Evolutionary conservation across 2,888 invertebrate species (phyloP).

Genomic region (Sisyra nigra): DNA sequence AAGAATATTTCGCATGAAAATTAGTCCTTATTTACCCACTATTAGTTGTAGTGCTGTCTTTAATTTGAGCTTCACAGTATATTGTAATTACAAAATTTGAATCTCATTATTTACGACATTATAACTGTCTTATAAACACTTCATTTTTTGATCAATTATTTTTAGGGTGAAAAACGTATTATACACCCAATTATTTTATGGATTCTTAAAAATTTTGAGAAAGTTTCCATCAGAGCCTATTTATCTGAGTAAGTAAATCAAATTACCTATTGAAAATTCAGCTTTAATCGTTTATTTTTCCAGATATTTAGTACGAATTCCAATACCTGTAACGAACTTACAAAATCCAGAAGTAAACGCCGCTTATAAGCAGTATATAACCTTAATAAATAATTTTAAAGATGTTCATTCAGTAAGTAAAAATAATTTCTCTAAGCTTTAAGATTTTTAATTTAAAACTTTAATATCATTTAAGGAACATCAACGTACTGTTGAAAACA

Average conservation of each 20-base stretch:
- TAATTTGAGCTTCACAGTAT: too few relatives aligned
- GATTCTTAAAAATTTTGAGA: conserved; percentile 56
- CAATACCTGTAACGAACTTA: not conserved
- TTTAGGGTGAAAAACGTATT: conserved; percentile 55
- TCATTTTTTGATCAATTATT: too few relatives aligned
- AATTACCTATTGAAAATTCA: not conserved
- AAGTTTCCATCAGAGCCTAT: conserved; percentile 69
- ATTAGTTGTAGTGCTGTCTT: too few relatives aligned
- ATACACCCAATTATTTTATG: conserved; percentile 67
- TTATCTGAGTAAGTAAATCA: conserved; percentile 42
- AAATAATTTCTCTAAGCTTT: not conserved
- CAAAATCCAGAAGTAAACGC: conserved; percentile 1
- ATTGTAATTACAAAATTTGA: too few relatives aligned
- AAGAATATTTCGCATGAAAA: too few relatives aligned
- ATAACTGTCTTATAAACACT: too few relatives aligned
- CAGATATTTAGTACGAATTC: conserved; percentile 2
- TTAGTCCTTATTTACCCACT: too few relatives aligned
- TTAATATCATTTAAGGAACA: not conserved
- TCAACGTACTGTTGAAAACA: not conserved
- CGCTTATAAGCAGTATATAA: conserved; percentile 2
- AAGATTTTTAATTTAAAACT: not conserved
- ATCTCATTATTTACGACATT: too few relatives aligned
- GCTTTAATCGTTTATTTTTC: not conserved
- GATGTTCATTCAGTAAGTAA: conserved; percentile 4
- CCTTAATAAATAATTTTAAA: conserved; percentile 4